Evolutionary conservation across 1,140 invertebrate species (phyloP), one percentile per base, ranked within the genome.

Genomic region (Ceratina australensis): DNA sequence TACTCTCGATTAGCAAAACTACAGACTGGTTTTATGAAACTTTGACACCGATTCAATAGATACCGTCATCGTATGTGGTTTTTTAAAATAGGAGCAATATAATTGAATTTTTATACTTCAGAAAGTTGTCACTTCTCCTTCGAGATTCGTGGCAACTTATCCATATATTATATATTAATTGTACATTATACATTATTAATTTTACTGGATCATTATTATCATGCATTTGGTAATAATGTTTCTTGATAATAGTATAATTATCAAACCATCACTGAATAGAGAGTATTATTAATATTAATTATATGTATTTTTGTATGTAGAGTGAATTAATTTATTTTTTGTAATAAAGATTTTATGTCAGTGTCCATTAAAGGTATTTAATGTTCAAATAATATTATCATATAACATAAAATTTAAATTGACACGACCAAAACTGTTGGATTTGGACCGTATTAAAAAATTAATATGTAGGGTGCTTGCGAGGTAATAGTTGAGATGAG

Each of bases 321-420:
- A 89, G 63, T 87, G 83, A 87, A 89, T 88, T 89, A 89, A 89
- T 89, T 90, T 89, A 88, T 89, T 90, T 89, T 88, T 89, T 89
- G 85, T 89, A 90, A 90, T 90, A 88, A 87, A 89, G 85, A 89
- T 85, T 88, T 89, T 88, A 89, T 87, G 86, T 87, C 86, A 79
- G 69, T 80, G 69, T 79, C 82, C 52, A 83, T 72, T 65, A 72
- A 57, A 42, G 10, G 7, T 42, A 42, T 42, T 42, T 42, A 42
- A 42, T 42, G 33, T 7, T 42, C 10, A 42, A 42, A 42, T 42
- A 42, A 42, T 42, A 42, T 42, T 42, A 42, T 42, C 33, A 10
- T 7, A 10, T 7, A 10, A 42, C 33, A 42, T 42, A 42, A 42
- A 42, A 10, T 42, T 42, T 10, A 10, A 42, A 42, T 0, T 42